Evolutionary conservation across 1,140 invertebrate species (phyloP), one percentile per base, ranked within the genome.

Genomic region (Nasonia longicornis): DNA sequence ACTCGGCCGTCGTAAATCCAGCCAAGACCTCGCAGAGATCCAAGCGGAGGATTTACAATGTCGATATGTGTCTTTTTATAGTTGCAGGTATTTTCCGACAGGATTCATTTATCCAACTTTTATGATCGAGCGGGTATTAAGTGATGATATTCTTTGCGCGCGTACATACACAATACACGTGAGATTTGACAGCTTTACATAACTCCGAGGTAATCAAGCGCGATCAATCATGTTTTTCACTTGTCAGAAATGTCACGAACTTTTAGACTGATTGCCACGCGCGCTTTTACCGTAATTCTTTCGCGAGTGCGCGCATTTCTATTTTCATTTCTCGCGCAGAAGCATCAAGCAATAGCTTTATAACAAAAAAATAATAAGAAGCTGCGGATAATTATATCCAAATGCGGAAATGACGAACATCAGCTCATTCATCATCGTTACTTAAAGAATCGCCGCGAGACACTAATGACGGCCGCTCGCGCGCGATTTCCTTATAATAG

Each of bases 221-320:
- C 76, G n/a, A 82, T 82, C 70, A 82, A 82, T 82, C 81, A 82
- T 82, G 76, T 82, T 78, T 78, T 69, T 63, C 8, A 82, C 38
- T 74, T 82, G 81, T 78, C 81, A 78, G 63, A 78, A 74, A 78
- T n/a, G 81, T 82, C 81, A 78, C 63, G 22, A 78, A 78, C 76
- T 78, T 78, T 78, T 77, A 78, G 70, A 82, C 29, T 73, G 75
- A 82, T 82, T 77, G n/a, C 80, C 35, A 42, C 38, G 35, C 31
- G 26, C 12, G n/a, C 35, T 77, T 77, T 72, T 69, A 38, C 52
- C 26, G 58, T 66, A 77, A 77, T 81, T 48, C 74, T 77, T 66
- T 63, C 38, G 45, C 67, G 35, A 26, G 26, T 26, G 64, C 67
- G 66, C 16, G 35, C 26, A 45, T 70, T 76, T 81, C 64, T 77